Evolutionary conservation across 2,113 vertebrate species (phyloP).

Genomic region (Microtus ochrogaster): DNA sequence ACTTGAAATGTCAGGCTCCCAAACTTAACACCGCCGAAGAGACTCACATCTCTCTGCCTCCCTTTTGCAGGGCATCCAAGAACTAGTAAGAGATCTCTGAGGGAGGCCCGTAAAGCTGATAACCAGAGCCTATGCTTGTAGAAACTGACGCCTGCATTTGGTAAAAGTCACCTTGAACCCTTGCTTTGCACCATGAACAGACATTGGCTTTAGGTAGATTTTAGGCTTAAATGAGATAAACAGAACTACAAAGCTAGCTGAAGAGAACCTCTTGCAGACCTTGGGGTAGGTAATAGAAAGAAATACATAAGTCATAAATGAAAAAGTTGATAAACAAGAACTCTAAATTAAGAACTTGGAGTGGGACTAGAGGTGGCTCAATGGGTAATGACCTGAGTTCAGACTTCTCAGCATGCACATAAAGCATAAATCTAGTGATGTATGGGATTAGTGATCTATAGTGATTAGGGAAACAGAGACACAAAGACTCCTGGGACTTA

Average conservation of each 20-base stretch:
- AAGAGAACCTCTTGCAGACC: background rate
- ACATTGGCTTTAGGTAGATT: conserved; percentile 3
- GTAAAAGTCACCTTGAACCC: background rate
- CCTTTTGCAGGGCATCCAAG: background rate
- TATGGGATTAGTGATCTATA: too few species aligned
- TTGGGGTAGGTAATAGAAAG: background rate
- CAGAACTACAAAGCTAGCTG: background rate
- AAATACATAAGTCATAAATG: background rate
- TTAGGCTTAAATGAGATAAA: background rate
- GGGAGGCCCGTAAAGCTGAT: background rate
- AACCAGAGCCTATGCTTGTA: background rate
- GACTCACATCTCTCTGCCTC: background rate
- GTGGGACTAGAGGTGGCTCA: background rate
- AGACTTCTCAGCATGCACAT: background rate
- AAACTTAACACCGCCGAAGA: background rate
- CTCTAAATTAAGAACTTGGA: background rate
- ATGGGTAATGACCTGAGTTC: background rate
- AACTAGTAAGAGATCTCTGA: background rate
- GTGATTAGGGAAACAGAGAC: background rate
- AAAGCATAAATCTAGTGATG: background rate
- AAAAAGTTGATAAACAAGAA: background rate
- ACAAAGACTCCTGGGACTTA: background rate
- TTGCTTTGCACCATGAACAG: background rate
- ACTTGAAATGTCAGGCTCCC: background rate
- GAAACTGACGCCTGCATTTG: background rate